These are phyloP conservation scores for Fundulus diaphanus DNA, from an alignment of 2,797 vertebrate species.

Conservation along the genomic window DNA sequence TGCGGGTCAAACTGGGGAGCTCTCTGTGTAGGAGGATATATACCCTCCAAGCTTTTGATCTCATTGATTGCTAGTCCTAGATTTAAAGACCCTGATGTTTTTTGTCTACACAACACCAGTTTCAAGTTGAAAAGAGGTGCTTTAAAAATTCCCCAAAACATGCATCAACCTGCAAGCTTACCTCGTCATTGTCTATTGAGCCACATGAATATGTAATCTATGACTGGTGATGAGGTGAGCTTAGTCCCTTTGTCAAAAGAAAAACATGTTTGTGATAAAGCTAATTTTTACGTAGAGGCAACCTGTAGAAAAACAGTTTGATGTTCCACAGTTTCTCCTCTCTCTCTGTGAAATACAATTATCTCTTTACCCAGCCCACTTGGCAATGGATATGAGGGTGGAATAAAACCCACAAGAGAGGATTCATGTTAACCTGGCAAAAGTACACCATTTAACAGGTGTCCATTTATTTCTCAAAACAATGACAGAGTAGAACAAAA, in stretches of 20 bases:
- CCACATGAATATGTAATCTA: background rate
- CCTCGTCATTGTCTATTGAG: background rate
- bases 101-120: constrained; percentile 32
- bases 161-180: background rate
- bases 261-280: background rate
- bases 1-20: constrained; percentile 26
- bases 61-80: constrained; percentile 43
- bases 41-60: constrained; percentile 63
- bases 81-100: constrained; percentile 35
- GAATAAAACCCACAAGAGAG: constrained; percentile 32
- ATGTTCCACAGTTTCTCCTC: constrained; percentile 22
- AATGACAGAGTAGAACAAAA: constrained; percentile 45
- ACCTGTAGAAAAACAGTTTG: constrained; percentile 8
- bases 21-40: constrained; percentile 49
- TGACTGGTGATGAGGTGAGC: background rate
- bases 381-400: constrained; percentile 44
- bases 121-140: background rate
- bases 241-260: background rate
- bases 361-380: constrained; percentile 26
- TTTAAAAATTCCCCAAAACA: background rate
- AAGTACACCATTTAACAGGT: constrained; percentile 42
- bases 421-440: constrained; percentile 43
- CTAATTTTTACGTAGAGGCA: constrained; percentile 24
- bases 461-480: constrained; percentile 30
- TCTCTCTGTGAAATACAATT: constrained; percentile 31